Conservation (phyloP, 1,140 invertebrate genomes). For the Bombus sibiricus region DNA sequence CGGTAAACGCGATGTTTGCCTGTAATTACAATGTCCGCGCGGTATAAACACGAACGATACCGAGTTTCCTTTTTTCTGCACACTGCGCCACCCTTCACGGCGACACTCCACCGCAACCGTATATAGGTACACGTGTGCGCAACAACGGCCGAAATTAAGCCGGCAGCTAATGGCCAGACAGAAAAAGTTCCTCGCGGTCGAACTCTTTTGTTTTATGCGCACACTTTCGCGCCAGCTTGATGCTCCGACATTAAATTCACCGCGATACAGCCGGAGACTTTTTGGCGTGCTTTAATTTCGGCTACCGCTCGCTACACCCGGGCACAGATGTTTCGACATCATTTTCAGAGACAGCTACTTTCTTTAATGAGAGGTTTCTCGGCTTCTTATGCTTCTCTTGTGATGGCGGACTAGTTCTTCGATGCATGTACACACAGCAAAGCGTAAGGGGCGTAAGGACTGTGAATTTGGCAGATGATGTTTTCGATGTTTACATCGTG, state of each 20-base stretch:
- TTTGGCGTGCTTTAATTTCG: constrained; percentile 4
- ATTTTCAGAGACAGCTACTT: not conserved
- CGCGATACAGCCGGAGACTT: not conserved
- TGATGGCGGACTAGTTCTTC: not conserved
- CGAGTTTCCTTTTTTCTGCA: not conserved
- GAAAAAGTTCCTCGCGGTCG: constrained; percentile 6
- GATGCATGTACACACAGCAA: too few species aligned
- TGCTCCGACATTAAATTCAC: constrained; percentile 2
- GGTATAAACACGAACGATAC: not conserved
- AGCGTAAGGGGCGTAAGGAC: not conserved
- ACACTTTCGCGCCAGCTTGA: not conserved
- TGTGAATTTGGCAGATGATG: not conserved
- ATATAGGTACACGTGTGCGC: too few species aligned
- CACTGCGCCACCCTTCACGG: not conserved
- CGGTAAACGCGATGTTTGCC: constrained; percentile 13
- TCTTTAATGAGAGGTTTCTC: not conserved
- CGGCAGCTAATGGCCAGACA: constrained; percentile 1
- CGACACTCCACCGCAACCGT: not conserved
- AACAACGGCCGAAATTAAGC: not conserved
- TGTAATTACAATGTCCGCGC: constrained; percentile 22
- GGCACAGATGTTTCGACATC: constrained; percentile 10
- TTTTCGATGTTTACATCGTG: too few species aligned
- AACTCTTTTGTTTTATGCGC: constrained; percentile 5
- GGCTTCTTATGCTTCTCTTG: not conserved
- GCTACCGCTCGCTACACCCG: not conserved